A percentile compares a stretch with the other conserved stretches of the same genome.
These are phyloP conservation scores for Ranitomeya variabilis DNA, from an alignment of 2,113 vertebrate genomes.

Conservation along the genomic window DNA sequence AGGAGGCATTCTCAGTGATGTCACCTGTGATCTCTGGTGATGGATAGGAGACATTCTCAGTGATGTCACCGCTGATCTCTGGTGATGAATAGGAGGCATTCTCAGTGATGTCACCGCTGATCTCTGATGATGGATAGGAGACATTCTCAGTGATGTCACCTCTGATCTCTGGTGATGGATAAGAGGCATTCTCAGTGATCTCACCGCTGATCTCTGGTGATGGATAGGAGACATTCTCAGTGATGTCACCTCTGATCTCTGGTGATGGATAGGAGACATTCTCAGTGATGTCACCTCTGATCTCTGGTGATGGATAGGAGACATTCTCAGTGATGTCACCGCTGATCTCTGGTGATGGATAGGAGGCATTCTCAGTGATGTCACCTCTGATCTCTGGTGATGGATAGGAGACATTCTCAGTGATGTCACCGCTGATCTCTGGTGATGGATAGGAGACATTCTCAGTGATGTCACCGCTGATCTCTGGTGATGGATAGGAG, in stretches of 20 bases:
- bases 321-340: neutral
- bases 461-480: neutral
- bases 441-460: neutral
- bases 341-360: too few species aligned
- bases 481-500: too few species aligned
- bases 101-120: neutral
- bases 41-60: neutral
- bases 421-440: too few species aligned
- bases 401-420: neutral
- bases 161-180: too few species aligned
- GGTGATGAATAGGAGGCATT: neutral
- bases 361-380: neutral
- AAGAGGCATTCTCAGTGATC: neutral
- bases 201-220: too few species aligned
- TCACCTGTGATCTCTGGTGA: too few species aligned
- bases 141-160: neutral
- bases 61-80: too few species aligned
- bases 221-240: neutral
- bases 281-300: neutral
- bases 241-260: too few species aligned
- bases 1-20: neutral
- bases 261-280: neutral
- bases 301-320: too few species aligned
- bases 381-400: too few species aligned
- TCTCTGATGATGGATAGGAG: too few species aligned